Percentiles rank a stretch among this genome's conserved stretches.
Conservation (phyloP, 2,888 invertebrate species). For the Torymus auratus region DNA sequence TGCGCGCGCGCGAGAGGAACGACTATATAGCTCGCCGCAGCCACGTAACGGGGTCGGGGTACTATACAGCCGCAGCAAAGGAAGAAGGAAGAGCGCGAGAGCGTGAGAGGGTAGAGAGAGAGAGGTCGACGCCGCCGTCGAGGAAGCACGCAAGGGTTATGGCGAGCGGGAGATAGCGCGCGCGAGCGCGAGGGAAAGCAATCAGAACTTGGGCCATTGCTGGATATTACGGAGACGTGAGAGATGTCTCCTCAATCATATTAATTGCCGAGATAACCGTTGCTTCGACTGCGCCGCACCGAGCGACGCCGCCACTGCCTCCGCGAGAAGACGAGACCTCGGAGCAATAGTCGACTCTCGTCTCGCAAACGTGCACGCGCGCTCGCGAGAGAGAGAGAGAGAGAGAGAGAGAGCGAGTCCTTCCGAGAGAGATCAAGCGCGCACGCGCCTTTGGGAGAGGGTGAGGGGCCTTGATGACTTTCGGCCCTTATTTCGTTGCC, state of each 20-base stretch:
- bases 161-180: slow-evolving; percentile 34
- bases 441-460: background rate
- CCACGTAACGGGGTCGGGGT: slow-evolving; percentile 23
- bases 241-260: slow-evolving; percentile 77
- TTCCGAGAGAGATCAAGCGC: slow-evolving; percentile 29
- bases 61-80: slow-evolving; percentile 8
- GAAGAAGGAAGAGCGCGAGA: slow-evolving; percentile 31
- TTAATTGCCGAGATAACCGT: slow-evolving; percentile 76
- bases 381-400: background rate
- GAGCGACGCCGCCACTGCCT: too few species aligned
- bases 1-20: slow-evolving; percentile 6
- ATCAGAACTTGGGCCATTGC: slow-evolving; percentile 77
- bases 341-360: background rate
- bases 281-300: slow-evolving; percentile 24
- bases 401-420: background rate
- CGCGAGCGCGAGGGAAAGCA: slow-evolving; percentile 70
- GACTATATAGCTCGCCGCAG: slow-evolving; percentile 32
- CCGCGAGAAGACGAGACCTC: slow-evolving; percentile 19
- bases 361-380: background rate
- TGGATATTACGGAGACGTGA: slow-evolving; percentile 76
- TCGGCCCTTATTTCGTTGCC: slow-evolving; percentile 34
- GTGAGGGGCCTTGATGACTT: slow-evolving; percentile 35
- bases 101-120: background rate
- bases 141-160: slow-evolving; percentile 56
- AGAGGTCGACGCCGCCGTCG: slow-evolving; percentile 22